Evolutionary conservation across 2,797 vertebrate genomes (phyloP).

Genomic region (Trichosurus vulpecula): DNA sequence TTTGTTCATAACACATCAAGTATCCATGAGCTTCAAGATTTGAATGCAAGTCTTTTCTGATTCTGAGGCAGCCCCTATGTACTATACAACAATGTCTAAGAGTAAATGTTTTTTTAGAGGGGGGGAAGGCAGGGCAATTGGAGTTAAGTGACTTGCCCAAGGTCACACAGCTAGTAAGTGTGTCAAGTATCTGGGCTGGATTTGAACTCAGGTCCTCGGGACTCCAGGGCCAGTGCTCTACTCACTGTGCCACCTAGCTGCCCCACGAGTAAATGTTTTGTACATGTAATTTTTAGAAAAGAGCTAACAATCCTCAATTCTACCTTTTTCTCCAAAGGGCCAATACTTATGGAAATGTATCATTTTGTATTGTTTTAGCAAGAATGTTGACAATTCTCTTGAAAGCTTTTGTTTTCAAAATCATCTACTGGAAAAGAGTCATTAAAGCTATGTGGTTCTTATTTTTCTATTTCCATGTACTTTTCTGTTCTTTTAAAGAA

Average conservation of each 20-base stretch:
- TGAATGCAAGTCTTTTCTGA: background rate
- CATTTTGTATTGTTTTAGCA: background rate
- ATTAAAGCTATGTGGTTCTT: constrained; percentile 33
- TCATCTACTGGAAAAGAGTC: background rate
- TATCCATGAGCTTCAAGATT: background rate
- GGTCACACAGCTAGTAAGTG: too few relatives aligned
- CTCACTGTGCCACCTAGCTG: too few relatives aligned
- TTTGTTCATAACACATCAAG: background rate
- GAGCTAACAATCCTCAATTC: background rate
- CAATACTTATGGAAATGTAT: background rate
- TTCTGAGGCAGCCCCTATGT: background rate
- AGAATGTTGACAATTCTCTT: background rate
- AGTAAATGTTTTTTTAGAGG: background rate
- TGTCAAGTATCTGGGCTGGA: too few relatives aligned
- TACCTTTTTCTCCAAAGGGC: background rate
- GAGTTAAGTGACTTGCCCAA: too few relatives aligned
- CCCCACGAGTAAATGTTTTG: background rate
- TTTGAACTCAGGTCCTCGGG: too few relatives aligned
- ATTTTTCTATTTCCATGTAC: constrained; percentile 39
- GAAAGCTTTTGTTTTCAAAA: background rate
- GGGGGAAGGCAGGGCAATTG: too few relatives aligned
- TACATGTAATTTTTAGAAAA: background rate
- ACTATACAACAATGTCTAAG: background rate
- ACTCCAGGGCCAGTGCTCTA: too few relatives aligned
- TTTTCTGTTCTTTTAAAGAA: constrained; percentile 45